Evolutionary conservation across 2,888 invertebrate species (phyloP), one percentile per base, ranked within the genome.

Genomic region (Eupeodes luniger): DNA sequence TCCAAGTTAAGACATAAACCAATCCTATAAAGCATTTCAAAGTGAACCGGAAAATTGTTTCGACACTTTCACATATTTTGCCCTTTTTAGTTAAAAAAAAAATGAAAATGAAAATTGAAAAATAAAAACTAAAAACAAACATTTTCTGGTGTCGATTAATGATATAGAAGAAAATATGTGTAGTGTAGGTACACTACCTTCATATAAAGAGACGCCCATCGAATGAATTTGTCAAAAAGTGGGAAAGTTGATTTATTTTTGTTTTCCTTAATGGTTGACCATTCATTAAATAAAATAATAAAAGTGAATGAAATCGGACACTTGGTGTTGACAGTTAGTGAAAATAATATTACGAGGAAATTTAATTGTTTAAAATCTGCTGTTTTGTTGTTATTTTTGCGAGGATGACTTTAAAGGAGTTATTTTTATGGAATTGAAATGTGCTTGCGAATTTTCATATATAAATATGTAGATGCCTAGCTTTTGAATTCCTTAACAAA

Each of bases 21-120:
- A 47, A 72, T 19, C 55, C 40, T 70, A 70, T 70, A 44, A 51
- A 55, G 55, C 27, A 4, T 51, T 72, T 77, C 27, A 10, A 55
- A 57, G 27, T 76, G 61, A 69, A 81, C 76, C 80, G 77, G 85
- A 81, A 77, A 85, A 77, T 81, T 44, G 76, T 85, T 85, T 74
- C 81, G 81, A 81, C 81, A 81, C 85, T 84, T 84, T 84, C 79
- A 75, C 78, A 79, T 74, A 74, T 72, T 83, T 66, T 59, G n/a
- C 57, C 62, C 76, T 34, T 74, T 77, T 67, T 44, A 44, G 55
- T 36, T 12, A 2, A 44, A 44, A 64, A 27, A 64, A 64, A 44
- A 47, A 36, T 36, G 6, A 36, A 36, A 36, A 36, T n/a, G n/a
- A n/a, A n/a, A n/a, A n/a, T n/a, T n/a, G 4, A 5, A 40, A 40